Evolutionary conservation across 2,797 vertebrate genomes (phyloP).

Genomic region (Podarcis lilfordi): DNA sequence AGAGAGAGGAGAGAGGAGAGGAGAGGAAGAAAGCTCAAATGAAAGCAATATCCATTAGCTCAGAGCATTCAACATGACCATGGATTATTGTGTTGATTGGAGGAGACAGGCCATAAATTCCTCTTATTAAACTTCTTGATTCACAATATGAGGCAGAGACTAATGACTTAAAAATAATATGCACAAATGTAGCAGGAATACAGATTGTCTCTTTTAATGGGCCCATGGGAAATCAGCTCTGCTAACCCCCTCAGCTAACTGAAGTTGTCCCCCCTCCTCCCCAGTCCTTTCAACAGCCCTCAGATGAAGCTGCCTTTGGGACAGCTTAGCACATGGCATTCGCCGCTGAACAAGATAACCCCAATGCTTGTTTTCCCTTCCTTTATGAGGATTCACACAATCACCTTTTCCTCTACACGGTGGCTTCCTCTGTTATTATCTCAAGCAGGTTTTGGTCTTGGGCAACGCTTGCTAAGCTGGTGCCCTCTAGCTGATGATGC

Average conservation of each 20-base stretch:
- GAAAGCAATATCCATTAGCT: conserved; percentile 56
- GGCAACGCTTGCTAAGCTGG: too few relatives aligned
- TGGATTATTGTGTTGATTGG: conserved; percentile 44
- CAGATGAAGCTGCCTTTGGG: background rate
- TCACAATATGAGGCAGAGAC: conserved; percentile 63
- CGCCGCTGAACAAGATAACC: background rate
- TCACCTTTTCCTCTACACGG: too few relatives aligned
- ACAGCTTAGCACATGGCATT: conserved; percentile 17
- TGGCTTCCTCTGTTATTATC: background rate
- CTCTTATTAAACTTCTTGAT: conserved; percentile 61
- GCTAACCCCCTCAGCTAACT: conserved; percentile 17
- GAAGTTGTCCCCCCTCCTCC: background rate
- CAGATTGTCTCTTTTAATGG: conserved; percentile 27
- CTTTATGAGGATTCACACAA: too few relatives aligned
- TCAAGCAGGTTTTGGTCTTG: background rate
- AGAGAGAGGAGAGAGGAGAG: background rate
- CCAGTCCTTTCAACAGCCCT: background rate
- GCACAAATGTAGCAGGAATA: conserved; percentile 47
- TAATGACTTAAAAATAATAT: conserved; percentile 70
- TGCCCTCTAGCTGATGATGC: background rate
- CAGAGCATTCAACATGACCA: background rate
- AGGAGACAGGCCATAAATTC: conserved; percentile 67
- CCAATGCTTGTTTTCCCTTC: background rate
- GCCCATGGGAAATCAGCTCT: conserved; percentile 55
- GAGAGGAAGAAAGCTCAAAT: conserved; percentile 14